Evolutionary conservation across 35 echinoderm and acorn worm genomes (phyloP).

Genomic region (Chiridota heheva): DNA sequence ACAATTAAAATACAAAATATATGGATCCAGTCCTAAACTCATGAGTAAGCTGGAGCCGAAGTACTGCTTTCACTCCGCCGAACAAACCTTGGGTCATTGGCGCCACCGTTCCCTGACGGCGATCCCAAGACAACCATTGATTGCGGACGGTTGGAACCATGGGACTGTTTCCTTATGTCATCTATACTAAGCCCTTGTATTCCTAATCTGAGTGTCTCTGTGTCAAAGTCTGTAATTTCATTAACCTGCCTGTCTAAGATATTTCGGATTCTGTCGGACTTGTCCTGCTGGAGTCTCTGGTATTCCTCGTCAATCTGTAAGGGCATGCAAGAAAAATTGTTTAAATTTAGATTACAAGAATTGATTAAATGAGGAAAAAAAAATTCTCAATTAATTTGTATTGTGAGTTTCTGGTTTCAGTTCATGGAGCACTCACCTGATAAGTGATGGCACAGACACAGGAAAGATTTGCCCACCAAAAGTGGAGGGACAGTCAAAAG

Average conservation of each 20-base stretch:
- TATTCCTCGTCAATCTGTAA: conserved; percentile 89
- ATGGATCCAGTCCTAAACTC: too few relatives aligned
- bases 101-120: neutral
- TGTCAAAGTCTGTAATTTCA: conserved; percentile 72
- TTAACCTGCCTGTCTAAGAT: conserved; percentile 63
- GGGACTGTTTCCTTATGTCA: conserved; percentile 70
- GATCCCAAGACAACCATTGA: conserved; percentile 50
- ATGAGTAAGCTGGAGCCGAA: conserved; percentile 28
- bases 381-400: neutral
- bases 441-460: neutral
- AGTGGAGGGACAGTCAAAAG: too few relatives aligned
- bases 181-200: conserved; percentile 68
- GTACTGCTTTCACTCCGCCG: conserved; percentile 43
- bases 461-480: too few relatives aligned
- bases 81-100: neutral
- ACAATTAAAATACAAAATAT: too few relatives aligned
- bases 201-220: conserved; percentile 56
- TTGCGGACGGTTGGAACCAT: conserved; percentile 53
- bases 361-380: neutral
- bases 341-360: neutral
- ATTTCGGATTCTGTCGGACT: conserved; percentile 66
- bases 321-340: neutral
- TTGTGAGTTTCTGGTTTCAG: neutral
- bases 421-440: too few relatives aligned
- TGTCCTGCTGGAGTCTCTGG: conserved; percentile 59